Evolutionary conservation across 2,797 vertebrate genomes (phyloP), one percentile per base, ranked within the genome.

Genomic region (Echiichthys vipera): DNA sequence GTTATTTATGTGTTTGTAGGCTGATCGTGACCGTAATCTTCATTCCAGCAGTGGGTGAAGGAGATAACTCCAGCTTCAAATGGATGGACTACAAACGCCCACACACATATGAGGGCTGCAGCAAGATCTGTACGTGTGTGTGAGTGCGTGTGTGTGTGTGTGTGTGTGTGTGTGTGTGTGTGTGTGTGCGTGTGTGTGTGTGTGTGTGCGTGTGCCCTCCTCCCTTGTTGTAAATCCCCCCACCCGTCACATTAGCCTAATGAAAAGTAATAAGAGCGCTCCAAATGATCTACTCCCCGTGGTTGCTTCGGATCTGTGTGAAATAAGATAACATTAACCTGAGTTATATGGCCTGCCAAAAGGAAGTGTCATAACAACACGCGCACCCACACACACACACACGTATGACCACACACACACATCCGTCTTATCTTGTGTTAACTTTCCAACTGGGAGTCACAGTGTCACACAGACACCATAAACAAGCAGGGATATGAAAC

Each of bases 261-360:
- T 91, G 86, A 91, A 92, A 93, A 91, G 88, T 85, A 92, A 92
- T 92, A 92, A 90, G 89, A 88, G 83, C 39, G 76, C 83, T 85
- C 76, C 81, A 72, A 89, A 89, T 90, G 85, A 92, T 92, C 74
- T 88, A 84, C 88, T 85, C 85, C 72, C 85, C 67, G 75, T 85
- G 83, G 89, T 88, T 67, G 71, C 73, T 80, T 84, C 25, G 9
- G 72, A 84, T 85, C 82, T 67, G 74, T 87, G 77, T 91, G 88
- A 91, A 91, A 89, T 91, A 90, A 93, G 86, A 90, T 84, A 89
- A 88, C 88, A 89, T 91, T 88, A 92, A 90, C 90, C 87, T 91
- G 90, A 92, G 78, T 88, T 91, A 92, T 91, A 84, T 15, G 57
- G 71, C 76, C 89, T 91, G 88, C 89, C 90, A 88, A 70, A n/a